These are phyloP conservation scores for Caenorhabditis sp. DNA, from an alignment of 2,888 invertebrate genomes.

Conservation along the genomic window DNA sequence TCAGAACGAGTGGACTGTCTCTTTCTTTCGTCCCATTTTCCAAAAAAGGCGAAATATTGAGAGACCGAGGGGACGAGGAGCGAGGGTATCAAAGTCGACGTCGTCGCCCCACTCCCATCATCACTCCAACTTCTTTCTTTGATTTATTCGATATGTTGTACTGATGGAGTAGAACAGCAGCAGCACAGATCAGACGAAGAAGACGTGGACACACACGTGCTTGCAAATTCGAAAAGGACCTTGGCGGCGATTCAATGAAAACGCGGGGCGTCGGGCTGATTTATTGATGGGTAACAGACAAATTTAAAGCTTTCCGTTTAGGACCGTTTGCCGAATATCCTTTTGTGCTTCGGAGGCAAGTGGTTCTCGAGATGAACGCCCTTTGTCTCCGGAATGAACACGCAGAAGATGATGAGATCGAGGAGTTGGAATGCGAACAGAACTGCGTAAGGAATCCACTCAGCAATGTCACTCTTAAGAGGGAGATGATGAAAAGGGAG, in stretches of 20 bases:
- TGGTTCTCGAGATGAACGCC: constrained; percentile 57
- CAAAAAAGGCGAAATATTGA: constrained; percentile 1
- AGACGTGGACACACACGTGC: constrained; percentile 6
- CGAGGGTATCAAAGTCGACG: not conserved
- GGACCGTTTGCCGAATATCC: constrained; percentile 50
- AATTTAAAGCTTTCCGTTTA: constrained; percentile 22
- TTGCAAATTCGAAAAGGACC: constrained; percentile 6
- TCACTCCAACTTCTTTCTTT: constrained; percentile 15
- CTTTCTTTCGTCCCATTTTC: not conserved
- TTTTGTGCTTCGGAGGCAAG: constrained; percentile 55
- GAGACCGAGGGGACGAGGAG: constrained; percentile 10
- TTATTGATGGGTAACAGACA: not conserved
- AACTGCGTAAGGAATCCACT: constrained; percentile 53
- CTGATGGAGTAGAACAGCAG: not conserved
- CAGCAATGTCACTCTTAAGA: constrained; percentile 42
- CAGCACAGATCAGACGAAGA: constrained; percentile 6
- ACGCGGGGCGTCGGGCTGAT: not conserved
- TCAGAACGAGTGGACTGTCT: not conserved
- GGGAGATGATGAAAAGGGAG: not conserved
- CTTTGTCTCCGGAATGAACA: constrained; percentile 57
- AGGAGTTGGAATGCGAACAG: constrained; percentile 28
- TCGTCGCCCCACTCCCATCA: constrained; percentile 1
- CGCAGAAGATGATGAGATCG: constrained; percentile 45
- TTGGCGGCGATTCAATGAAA: constrained; percentile 15
- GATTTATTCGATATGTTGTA: constrained; percentile 28